phyloP scores from a whole-genome alignment of 2,888 invertebrate genomes.

The Phania funesta region DNA sequence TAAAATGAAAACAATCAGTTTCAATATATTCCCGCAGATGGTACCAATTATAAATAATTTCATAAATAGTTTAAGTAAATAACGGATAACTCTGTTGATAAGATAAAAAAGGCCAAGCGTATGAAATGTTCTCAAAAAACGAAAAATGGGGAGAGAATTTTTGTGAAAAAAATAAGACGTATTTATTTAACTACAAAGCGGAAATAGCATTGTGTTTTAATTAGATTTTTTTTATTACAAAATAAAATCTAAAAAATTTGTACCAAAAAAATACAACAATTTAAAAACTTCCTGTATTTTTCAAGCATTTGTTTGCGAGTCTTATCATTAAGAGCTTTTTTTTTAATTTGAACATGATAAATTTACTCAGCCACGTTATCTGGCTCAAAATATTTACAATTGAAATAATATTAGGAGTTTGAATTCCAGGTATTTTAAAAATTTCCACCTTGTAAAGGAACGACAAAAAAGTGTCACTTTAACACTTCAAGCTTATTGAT shows the following conservation, averaged over 20 bases:
- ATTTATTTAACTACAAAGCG: not conserved
- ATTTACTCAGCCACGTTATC: not conserved
- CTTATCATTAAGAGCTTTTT: not conserved
- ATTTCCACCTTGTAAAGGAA: too few relatives aligned
- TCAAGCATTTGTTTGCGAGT: not conserved
- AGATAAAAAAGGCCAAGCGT: not conserved
- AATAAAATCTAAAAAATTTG: not conserved
- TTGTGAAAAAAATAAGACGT: too few relatives aligned
- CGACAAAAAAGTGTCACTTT: too few relatives aligned
- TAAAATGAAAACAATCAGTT: not conserved
- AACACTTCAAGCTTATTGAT: too few relatives aligned
- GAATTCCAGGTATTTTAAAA: too few relatives aligned
- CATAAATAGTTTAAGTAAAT: not conserved
- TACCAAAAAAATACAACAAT: not conserved
- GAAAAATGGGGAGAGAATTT: not conserved
- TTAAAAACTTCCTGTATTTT: not conserved
- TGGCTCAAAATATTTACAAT: too few relatives aligned
- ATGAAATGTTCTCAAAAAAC: not conserved
- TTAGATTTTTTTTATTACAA: not conserved
- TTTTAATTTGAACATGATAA: not conserved
- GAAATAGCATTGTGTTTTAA: not conserved
- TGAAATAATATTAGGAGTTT: too few relatives aligned
- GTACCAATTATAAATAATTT: not conserved
- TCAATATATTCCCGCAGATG: constrained; percentile 1
- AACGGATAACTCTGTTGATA: not conserved